Evolutionary conservation across 2,888 invertebrate genomes (phyloP), one percentile per base, ranked within the genome.

Genomic region (Zeuzera pyrina): DNA sequence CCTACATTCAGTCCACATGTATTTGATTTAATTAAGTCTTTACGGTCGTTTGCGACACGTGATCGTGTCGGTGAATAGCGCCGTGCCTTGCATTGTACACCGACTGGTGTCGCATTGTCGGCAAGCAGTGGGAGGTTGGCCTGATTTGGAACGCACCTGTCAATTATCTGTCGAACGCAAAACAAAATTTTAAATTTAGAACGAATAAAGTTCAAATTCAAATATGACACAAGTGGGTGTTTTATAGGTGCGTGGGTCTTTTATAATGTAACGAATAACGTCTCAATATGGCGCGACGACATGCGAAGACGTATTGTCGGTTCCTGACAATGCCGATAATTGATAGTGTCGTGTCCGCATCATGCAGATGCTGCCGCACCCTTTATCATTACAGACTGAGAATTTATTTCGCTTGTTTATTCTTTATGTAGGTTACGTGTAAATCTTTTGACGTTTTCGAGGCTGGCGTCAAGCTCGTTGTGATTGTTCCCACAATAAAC

Each of bases 1-100:
- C 68, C 72, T 60, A 69, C 68, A 61, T 44, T 43, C 47, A 56
- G n/a, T 49, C 54, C 52, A 64, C 54, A 61, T 58, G 62, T 57
- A 63, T 59, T 56, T 58, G 62, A 72, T 78, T 77, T 81, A 81
- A 79, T 81, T 76, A 79, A 78, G 73, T 78, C 68, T 59, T 73
- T 59, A 61, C 53, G 50, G 49, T 37, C 43, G 47, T 52, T 56
- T 56, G 61, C 65, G 68, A 72, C 78, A 76, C 74, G 73, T 69
- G 70, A 65, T 58, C 42, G 53, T n/a, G n/a, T n/a, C n/a, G 16
- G 7, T 69, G 57, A 69, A 74, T 71, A 50, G 68, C 35, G 47
- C 49, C 49, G 50, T 54, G 57, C 54, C 57, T 52, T 57, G 53
- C 57, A 45, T 57, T 58, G 44, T 47, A 36, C 37, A 40, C 44